These are phyloP conservation scores for Piscicola geometra DNA, from an alignment of 2,888 invertebrate genomes.

Conservation along the genomic window DNA sequence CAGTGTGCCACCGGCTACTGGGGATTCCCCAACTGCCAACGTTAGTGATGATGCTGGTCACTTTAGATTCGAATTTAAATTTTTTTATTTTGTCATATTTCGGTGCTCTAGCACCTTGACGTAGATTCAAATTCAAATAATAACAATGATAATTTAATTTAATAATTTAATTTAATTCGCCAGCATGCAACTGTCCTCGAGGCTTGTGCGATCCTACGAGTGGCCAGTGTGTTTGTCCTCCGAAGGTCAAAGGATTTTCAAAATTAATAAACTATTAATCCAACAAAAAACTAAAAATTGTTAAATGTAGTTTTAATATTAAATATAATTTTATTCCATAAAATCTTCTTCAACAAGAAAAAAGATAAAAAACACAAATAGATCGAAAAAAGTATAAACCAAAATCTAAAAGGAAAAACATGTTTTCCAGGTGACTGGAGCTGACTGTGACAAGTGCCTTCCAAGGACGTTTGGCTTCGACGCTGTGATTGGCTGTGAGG, in stretches of 20 bases:
- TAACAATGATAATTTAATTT: background rate
- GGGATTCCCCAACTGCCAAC: constrained; percentile 87
- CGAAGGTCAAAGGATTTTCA: background rate
- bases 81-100: background rate
- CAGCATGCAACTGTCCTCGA: constrained; percentile 65
- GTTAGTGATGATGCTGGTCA: constrained; percentile 45
- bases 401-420: too few species aligned
- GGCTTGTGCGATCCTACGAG: constrained; percentile 82
- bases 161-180: background rate
- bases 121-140: background rate
- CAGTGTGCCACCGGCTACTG: constrained; percentile 75
- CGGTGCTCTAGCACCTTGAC: too few species aligned
- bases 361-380: too few species aligned
- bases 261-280: too few species aligned
- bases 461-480: constrained; percentile 69
- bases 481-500: constrained; percentile 87
- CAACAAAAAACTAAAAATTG: too few species aligned
- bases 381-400: too few species aligned
- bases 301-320: too few species aligned
- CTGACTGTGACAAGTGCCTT: constrained; percentile 81
- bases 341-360: too few species aligned
- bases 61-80: background rate
- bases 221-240: constrained; percentile 79
- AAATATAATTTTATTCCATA: too few species aligned
- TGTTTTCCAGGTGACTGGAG: constrained; percentile 81